Evolutionary conservation across 2,797 vertebrate species (phyloP), one percentile per base, ranked within the genome.

Genomic region (Argentina silus): DNA sequence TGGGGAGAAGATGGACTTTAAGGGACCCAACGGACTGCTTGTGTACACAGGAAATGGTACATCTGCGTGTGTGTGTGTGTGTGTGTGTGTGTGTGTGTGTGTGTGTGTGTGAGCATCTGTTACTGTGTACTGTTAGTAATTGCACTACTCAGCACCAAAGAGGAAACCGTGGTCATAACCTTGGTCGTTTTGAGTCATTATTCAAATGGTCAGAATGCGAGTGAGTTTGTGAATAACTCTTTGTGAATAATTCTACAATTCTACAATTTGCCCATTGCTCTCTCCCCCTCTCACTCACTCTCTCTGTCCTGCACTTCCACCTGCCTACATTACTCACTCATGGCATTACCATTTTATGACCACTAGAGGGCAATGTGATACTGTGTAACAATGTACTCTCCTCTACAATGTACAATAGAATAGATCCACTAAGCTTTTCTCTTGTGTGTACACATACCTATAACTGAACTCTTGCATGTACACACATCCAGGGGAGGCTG

Each of bases 11-110:
- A 90, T 98, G 23, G 94, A 97, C 86, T 96, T 97, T 86, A 92
- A 95, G 86, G 97, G 97, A 12, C 97, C 96, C 47, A 95, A 88
- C 5, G 96, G 97, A 12, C 94, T 95, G 61, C 91, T 98, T 42
- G 87, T 97, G 7, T 98, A 97, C 66, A 81, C 93, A 42, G 94
- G 92, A 1, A 88, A 91, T 73, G 95, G 96, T 97, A 14, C 14
- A 6, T 48, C 17, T 48, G 10, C 19, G 21, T 7, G 48, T 12
- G 11, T 6, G 2, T n/a, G 36, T 12, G 11, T 6, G 27, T 14
- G 3, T 50, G 17, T 67, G 21, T 67, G 10, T 14, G 19, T 27
- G 21, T 27, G 42, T 7, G 53, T 17, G 53, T 42, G 23, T 51
- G 47, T 53, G 50, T 67, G 11, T 50, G 45, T 51, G 12, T 50